Evolutionary conservation across 2,888 invertebrate species (phyloP).

Genomic region (Leptinotarsa haldemani): DNA sequence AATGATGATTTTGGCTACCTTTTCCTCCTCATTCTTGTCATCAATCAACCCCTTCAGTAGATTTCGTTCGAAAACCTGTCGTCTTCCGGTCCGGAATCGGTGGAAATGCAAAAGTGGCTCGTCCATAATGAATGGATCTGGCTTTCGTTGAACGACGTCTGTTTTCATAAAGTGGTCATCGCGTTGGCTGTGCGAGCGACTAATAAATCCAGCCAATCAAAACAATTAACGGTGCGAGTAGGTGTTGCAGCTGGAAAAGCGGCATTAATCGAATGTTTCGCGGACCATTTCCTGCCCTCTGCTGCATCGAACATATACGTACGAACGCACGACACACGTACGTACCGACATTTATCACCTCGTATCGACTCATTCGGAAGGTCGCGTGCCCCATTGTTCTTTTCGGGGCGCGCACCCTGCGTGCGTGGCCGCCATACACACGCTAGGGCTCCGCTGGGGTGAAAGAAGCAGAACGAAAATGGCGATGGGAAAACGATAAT

Average conservation of each 20-base stretch:
- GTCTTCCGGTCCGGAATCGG: too few relatives aligned
- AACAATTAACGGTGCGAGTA: conserved; percentile 11
- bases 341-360: conserved; percentile 1
- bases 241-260: conserved; percentile 6
- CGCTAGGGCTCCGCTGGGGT: not conserved
- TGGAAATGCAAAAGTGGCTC: not conserved
- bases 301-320: not conserved
- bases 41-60: too few relatives aligned
- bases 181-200: not conserved
- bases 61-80: too few relatives aligned
- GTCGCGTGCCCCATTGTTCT: conserved; percentile 3
- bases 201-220: conserved; percentile 10
- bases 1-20: too few relatives aligned
- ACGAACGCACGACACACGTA: not conserved
- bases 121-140: not conserved
- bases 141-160: not conserved
- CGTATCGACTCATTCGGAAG: not conserved
- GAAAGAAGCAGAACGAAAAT: too few relatives aligned
- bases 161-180: conserved; percentile 9
- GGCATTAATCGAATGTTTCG: conserved; percentile 2
- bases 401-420: not conserved
- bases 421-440: not conserved
- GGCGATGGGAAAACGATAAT: too few relatives aligned
- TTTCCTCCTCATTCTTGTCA: too few relatives aligned
- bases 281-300: not conserved